These are phyloP conservation scores for Tringa solitaria DNA, from an alignment of 2,113 vertebrate genomes.

Conservation along the genomic window DNA sequence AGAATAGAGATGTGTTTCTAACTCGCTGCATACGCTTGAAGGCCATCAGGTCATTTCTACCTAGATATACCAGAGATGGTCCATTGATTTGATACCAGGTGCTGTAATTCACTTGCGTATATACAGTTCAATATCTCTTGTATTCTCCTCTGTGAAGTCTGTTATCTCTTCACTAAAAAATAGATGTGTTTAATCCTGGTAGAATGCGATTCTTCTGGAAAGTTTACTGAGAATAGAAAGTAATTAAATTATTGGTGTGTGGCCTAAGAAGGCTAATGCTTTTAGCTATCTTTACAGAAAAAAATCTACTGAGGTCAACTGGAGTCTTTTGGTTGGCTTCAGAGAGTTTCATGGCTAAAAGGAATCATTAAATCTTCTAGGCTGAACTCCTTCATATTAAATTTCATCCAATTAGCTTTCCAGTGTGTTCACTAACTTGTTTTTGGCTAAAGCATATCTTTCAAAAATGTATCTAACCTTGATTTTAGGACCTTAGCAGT, in stretches of 20 bases:
- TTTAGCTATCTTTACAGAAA: constrained; percentile 7
- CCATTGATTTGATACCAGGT: neutral
- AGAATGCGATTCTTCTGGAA: constrained; percentile 32
- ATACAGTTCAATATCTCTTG: constrained; percentile 23
- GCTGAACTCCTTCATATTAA: neutral
- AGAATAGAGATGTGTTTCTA: constrained; percentile 9
- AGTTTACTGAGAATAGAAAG: constrained; percentile 15
- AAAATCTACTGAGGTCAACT: neutral
- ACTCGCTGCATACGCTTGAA: neutral
- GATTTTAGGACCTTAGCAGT: neutral
- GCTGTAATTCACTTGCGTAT: constrained; percentile 19
- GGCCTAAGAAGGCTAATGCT: neutral
- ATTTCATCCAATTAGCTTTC: neutral
- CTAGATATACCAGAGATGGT: neutral
- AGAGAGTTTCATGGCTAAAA: neutral
- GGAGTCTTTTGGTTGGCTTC: neutral
- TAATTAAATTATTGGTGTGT: constrained; percentile 60
- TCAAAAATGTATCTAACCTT: neutral
- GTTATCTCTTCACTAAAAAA: constrained; percentile 41
- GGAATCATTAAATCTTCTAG: neutral
- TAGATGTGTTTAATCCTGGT: neutral
- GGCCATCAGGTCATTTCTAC: neutral
- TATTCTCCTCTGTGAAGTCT: neutral
- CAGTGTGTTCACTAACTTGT: neutral
- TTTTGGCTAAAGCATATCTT: neutral